These are phyloP conservation scores for Drosophila malerkotliana DNA, from an alignment of 1,140 invertebrate species.

Conservation along the genomic window DNA sequence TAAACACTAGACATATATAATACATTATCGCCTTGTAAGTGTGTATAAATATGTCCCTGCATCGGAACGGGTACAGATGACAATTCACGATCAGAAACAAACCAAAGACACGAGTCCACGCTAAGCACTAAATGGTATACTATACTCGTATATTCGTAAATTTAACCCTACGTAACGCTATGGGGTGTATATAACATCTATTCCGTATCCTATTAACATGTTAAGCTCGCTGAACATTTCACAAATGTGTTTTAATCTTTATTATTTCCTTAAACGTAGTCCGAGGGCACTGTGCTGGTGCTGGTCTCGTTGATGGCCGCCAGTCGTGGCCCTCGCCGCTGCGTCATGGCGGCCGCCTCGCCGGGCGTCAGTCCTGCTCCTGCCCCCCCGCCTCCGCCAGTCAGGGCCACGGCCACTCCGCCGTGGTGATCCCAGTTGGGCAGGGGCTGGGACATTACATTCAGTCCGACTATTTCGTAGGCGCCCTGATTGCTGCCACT, in stretches of 20 bases:
- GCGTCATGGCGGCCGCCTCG: conserved; percentile 66
- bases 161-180: conserved; percentile 34
- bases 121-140: conserved; percentile 32
- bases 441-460: conserved; percentile 81
- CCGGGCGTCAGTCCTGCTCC: conserved; percentile 34
- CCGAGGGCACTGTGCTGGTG: conserved; percentile 86
- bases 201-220: conserved; percentile 55
- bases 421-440: conserved; percentile 81
- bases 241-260: conserved; percentile 20
- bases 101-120: conserved; percentile 39
- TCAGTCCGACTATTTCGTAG: conserved; percentile 86
- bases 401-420: conserved; percentile 16
- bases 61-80: conserved; percentile 29
- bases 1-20: conserved; percentile 78
- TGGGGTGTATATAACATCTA: conserved; percentile 52
- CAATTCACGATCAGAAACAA: conserved; percentile 43
- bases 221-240: conserved; percentile 73
- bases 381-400: conserved; percentile 18
- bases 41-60: conserved; percentile 60
- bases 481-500: conserved; percentile 84
- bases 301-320: conserved; percentile 88
- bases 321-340: conserved; percentile 84
- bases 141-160: conserved; percentile 1
- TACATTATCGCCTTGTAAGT: conserved; percentile 57
- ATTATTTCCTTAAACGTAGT: conserved; percentile 85